Conservation (phyloP, 2,888 invertebrate genomes). For the Latrodectus elegans region DNA sequence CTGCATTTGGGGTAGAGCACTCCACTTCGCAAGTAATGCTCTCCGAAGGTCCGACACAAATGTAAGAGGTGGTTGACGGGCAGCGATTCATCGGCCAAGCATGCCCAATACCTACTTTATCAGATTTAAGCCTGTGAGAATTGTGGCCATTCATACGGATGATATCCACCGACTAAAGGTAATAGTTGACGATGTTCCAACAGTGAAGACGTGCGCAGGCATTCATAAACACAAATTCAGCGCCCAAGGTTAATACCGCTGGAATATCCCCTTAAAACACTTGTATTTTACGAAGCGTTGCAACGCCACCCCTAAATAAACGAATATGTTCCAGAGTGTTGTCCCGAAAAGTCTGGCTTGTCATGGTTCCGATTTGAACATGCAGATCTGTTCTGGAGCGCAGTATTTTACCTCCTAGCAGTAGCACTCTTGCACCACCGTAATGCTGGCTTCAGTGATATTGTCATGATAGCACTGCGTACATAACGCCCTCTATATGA, state of each 20-base stretch:
- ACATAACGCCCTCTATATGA: too few species aligned
- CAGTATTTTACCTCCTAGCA: constrained; percentile 5
- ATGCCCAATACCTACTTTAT: constrained; percentile 5
- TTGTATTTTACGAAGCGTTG: too few species aligned
- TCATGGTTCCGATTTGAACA: constrained; percentile 12
- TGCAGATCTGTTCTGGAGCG: constrained; percentile 1
- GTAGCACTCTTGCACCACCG: background rate
- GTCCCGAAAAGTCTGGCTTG: constrained; percentile 15
- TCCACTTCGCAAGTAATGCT: constrained; percentile 3
- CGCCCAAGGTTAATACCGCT: too few species aligned
- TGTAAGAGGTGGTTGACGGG: constrained; percentile 3
- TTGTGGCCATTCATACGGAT: constrained; percentile 25
- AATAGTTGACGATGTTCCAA: background rate
- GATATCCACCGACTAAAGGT: constrained; percentile 2
- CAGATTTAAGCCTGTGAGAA: constrained; percentile 15
- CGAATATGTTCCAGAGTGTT: constrained; percentile 20
- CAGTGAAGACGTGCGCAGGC: background rate
- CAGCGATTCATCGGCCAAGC: constrained; percentile 7
- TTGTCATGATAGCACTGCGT: background rate
- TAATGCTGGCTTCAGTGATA: constrained; percentile 16
- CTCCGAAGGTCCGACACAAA: constrained; percentile 10
- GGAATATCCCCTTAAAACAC: too few species aligned
- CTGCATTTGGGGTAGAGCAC: constrained; percentile 1
- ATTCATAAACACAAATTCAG: constrained; percentile 23
- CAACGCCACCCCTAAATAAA: constrained; percentile 14